Conservation (phyloP, 2,113 vertebrate genomes). For the Clupea harengus region DNA sequence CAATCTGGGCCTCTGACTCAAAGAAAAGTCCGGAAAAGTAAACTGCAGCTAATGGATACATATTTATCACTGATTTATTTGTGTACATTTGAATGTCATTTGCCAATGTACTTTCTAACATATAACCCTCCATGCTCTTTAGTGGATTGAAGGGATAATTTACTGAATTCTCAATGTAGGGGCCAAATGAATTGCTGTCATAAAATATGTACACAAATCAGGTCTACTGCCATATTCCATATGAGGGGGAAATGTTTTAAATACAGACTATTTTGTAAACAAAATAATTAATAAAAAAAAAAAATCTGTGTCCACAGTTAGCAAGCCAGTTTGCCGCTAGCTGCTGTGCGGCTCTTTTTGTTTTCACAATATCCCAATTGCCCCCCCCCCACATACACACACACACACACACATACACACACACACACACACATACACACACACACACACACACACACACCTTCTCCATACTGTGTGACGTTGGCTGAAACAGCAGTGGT, state of each 20-base stretch:
- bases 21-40: not conserved
- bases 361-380: too few species aligned
- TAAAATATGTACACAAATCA: not conserved
- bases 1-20: not conserved
- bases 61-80: not conserved
- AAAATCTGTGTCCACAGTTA: not conserved
- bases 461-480: not conserved
- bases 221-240: not conserved
- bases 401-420: too few species aligned
- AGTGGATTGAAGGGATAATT: not conserved
- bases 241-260: not conserved
- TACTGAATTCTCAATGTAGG: conserved; percentile 3
- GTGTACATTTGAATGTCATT: not conserved
- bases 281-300: not conserved
- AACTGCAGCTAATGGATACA: not conserved
- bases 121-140: not conserved
- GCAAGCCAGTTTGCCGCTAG: not conserved
- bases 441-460: conserved; percentile 63
- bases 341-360: not conserved
- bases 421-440: too few species aligned
- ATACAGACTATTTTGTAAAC: not conserved
- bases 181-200: not conserved
- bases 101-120: not conserved
- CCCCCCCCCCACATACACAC: conserved; percentile 46
- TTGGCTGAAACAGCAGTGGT: not conserved